These are phyloP conservation scores for Drosophila anceps DNA, from an alignment of 2,888 invertebrate species.

Conservation along the genomic window DNA sequence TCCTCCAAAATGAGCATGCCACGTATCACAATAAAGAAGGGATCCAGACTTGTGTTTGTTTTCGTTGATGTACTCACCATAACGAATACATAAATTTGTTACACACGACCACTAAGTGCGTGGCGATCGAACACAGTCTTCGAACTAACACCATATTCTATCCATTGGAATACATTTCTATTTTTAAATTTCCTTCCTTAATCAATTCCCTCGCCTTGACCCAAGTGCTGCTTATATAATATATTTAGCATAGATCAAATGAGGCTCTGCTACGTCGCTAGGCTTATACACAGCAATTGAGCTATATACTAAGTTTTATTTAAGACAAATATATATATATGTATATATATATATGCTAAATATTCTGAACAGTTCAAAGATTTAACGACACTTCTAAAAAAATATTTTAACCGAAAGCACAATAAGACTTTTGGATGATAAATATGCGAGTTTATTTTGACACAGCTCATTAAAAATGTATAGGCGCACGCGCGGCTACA, in stretches of 20 bases:
- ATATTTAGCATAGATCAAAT: not conserved
- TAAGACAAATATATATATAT: no score
- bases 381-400: conserved; percentile 31
- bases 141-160: not conserved
- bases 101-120: not conserved
- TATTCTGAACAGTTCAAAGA: not conserved
- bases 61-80: no score
- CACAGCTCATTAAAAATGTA: conserved; percentile 43
- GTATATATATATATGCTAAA: not conserved
- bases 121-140: not conserved
- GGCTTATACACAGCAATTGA: not conserved
- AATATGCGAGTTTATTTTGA: conserved; percentile 4
- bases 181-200: not conserved
- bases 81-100: no score
- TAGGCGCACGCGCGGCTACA: conserved; percentile 21
- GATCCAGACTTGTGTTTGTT: no score
- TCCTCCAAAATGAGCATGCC: no score
- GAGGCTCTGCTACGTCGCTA: no score
- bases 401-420: conserved; percentile 4
- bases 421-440: not conserved
- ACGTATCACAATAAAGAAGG: no score
- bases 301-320: not conserved
- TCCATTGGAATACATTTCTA: not conserved
- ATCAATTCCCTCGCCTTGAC: not conserved
- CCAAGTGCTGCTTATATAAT: not conserved